phyloP scores from a whole-genome alignment of 2,113 vertebrate species.

The Petrocephalus microphthalmus region DNA sequence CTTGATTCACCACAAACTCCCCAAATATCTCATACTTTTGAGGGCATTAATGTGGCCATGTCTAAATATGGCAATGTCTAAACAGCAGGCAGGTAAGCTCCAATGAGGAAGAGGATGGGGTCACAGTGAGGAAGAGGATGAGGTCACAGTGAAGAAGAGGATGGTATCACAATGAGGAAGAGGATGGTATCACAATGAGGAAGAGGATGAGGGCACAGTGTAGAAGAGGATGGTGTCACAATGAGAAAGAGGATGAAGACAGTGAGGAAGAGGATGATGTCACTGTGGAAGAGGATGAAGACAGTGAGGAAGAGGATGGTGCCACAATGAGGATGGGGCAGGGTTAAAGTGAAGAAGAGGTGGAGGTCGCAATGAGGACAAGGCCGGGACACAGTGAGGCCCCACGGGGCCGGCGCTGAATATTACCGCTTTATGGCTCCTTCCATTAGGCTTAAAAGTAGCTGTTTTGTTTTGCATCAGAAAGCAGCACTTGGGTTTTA shows the following conservation, averaged over 20 bases:
- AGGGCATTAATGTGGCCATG: background rate
- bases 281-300: too few species aligned
- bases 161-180: background rate
- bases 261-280: too few species aligned
- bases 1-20: background rate
- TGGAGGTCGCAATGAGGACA: too few species aligned
- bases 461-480: slow-evolving; percentile 16
- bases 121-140: background rate
- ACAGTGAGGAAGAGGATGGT: background rate
- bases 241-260: too few species aligned
- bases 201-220: too few species aligned
- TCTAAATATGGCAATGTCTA: background rate
- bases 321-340: too few species aligned
- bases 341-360: too few species aligned
- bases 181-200: background rate
- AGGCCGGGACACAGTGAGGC: background rate
- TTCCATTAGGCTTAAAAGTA: slow-evolving; percentile 1
- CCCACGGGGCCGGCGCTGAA: background rate
- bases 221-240: background rate
- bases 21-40: background rate
- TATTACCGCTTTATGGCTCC: background rate
- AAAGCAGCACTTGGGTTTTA: background rate
- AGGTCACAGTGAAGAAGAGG: background rate
- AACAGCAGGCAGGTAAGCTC: background rate
- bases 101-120: background rate